phyloP scores from a whole-genome alignment of 2,797 vertebrate species.

The Labeo calbasu region DNA sequence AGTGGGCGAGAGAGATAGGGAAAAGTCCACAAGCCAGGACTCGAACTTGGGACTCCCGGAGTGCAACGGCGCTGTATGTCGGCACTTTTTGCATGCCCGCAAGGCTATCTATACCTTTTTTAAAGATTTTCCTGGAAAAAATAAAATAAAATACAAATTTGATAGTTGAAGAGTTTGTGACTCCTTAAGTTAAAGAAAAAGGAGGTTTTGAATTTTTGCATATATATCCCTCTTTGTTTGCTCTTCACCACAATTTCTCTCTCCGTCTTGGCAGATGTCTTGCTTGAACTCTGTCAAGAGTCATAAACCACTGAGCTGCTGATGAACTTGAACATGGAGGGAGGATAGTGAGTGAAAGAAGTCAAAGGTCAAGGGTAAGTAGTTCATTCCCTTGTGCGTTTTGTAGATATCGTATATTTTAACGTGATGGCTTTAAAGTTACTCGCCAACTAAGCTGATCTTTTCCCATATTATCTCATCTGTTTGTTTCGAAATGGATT shows the following conservation, averaged over 20 bases:
- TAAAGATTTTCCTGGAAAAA: too few species aligned
- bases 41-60: too few species aligned
- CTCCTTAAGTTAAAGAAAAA: background rate
- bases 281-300: slow-evolving; percentile 85
- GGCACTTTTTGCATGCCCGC: too few species aligned
- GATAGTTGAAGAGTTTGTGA: too few species aligned
- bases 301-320: slow-evolving; percentile 79
- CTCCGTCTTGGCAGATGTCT: slow-evolving; percentile 84
- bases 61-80: too few species aligned
- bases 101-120: too few species aligned
- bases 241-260: slow-evolving; percentile 67
- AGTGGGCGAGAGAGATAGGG: too few species aligned
- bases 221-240: slow-evolving; percentile 66
- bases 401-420: background rate
- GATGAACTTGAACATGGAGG: slow-evolving; percentile 48
- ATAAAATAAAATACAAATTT: too few species aligned
- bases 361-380: slow-evolving; percentile 32
- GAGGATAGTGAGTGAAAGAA: slow-evolving; percentile 33
- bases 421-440: background rate
- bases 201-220: background rate
- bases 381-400: background rate
- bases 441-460: background rate
- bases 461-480: background rate
- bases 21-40: too few species aligned
- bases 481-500: background rate